These are phyloP conservation scores for Diglossa brunneiventris DNA, from an alignment of 2,113 vertebrate genomes.

Conservation along the genomic window DNA sequence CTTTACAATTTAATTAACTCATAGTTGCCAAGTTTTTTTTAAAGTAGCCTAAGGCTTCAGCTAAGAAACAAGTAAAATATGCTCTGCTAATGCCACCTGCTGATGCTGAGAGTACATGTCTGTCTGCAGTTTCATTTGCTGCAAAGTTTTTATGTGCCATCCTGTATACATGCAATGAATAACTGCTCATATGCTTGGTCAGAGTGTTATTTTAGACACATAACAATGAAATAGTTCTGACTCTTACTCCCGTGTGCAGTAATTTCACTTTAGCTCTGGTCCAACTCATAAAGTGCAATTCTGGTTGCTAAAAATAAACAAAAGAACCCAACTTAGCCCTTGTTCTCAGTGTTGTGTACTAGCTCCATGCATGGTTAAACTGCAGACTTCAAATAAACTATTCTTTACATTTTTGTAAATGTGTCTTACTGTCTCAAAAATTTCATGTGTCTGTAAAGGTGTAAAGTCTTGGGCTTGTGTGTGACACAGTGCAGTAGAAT, in stretches of 20 bases:
- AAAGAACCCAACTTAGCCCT: background rate
- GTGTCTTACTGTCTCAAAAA: background rate
- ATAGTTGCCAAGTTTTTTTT: background rate
- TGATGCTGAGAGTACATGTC: constrained; percentile 22
- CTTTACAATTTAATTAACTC: constrained; percentile 52
- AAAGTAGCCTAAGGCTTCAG: constrained; percentile 1
- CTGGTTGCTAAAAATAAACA: background rate
- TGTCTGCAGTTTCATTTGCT: background rate
- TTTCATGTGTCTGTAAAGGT: background rate
- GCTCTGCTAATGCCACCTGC: constrained; percentile 45
- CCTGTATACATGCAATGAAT: background rate
- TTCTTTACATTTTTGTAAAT: background rate
- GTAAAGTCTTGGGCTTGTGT: background rate
- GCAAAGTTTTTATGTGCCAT: background rate
- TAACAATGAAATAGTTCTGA: background rate
- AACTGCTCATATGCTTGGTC: background rate
- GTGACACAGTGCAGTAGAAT: background rate
- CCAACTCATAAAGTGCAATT: background rate
- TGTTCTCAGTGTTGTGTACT: background rate
- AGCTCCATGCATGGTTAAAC: background rate
- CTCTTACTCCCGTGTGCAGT: background rate
- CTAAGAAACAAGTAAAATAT: constrained; percentile 4
- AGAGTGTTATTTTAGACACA: background rate
- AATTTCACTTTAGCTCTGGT: background rate
- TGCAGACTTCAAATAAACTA: background rate